Base-by-base conservation (phyloP, 64 coral and sea anemone genomes). In the Pocillopora damicornis region DNA sequence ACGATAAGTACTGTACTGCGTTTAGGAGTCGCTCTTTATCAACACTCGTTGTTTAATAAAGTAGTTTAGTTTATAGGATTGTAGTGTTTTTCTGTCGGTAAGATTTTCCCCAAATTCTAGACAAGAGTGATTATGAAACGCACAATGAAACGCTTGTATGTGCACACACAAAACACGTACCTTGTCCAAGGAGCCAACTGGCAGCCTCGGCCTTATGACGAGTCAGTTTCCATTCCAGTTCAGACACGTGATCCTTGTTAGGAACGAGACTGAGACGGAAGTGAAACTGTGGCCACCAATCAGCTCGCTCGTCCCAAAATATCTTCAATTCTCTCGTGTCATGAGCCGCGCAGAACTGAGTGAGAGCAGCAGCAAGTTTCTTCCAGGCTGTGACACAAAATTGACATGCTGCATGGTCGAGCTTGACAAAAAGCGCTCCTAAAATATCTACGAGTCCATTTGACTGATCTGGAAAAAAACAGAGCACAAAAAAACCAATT, bases 271-370 rank as follows among this genome's bases (percentile, higher is more conserved):
- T 60, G 56, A 30, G 56, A 89, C 81, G 74, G 65, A 98, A 98
- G 78, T 98, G 96, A 80, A 92, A 98, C 0, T 61, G 51, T 66
- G 93, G 93, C 96, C 96, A 98, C 96, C 96, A 98, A 82, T 92
- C 82, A 20, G 73, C 35, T 20, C 96, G 82, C 77, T 87, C 67
- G 1, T 88, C 78, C 96, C 96, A 98, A 59, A 78, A 78, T 14
- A 73, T 64, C 15, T 37, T 22, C 14, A 95, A 45, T n/a, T 64
- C 51, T n/a, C 25, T 76, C 42, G 59, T 22, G 26, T 89, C 16
- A 9, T 59, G 78, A 8, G 87, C 56, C 1, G 81, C 42, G 23
- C 67, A 72, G 42, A 71, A 84, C 42, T 22, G 8, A 0, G 76
- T 5, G 1, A 98, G 34, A 69, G 58, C 63, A 11, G 82, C 35